Percentiles rank a stretch among this genome's conserved stretches.
Evolutionary conservation across 2,113 vertebrate species (phyloP).

Genomic region (Nothocercus nigrocapillus): DNA sequence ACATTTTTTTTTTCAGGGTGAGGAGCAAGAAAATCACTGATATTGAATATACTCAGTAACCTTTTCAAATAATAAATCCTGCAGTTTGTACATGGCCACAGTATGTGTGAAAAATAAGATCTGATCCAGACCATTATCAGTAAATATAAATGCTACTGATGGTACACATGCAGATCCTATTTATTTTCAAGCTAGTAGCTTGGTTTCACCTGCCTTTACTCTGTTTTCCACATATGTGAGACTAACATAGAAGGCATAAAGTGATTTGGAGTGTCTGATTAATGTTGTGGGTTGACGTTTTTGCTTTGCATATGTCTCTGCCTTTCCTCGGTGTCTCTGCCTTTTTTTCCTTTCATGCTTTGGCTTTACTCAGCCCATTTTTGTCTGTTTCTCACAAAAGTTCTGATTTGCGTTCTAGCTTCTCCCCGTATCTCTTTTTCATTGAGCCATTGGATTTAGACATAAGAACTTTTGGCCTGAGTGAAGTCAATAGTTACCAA

Average conservation of each 20-base stretch:
- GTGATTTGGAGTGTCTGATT: conserved; percentile 25
- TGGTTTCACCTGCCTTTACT: not conserved
- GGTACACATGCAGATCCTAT: not conserved
- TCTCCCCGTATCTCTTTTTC: not conserved
- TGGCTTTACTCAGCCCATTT: not conserved
- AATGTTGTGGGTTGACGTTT: conserved; percentile 12
- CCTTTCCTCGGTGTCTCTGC: not conserved
- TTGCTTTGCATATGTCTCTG: not conserved
- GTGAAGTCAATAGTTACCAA: not conserved
- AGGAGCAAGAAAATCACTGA: not conserved
- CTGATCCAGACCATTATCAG: not conserved
- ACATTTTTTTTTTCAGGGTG: not conserved
- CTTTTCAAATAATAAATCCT: not conserved
- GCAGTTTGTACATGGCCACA: not conserved
- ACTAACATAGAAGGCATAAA: not conserved
- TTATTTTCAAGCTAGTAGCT: not conserved
- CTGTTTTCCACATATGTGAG: not conserved
- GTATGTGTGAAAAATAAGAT: not conserved
- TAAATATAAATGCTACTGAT: not conserved
- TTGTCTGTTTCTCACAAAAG: not conserved
- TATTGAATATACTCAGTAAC: not conserved
- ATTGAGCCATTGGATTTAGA: not conserved
- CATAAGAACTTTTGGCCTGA: not conserved
- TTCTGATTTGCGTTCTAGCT: not conserved
- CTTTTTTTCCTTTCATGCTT: conserved; percentile 13